Percentiles rank a stretch among this genome's conserved stretches.
phyloP scores from a whole-genome alignment of 2,888 invertebrate genomes.

The Ectemnius cavifrons region DNA sequence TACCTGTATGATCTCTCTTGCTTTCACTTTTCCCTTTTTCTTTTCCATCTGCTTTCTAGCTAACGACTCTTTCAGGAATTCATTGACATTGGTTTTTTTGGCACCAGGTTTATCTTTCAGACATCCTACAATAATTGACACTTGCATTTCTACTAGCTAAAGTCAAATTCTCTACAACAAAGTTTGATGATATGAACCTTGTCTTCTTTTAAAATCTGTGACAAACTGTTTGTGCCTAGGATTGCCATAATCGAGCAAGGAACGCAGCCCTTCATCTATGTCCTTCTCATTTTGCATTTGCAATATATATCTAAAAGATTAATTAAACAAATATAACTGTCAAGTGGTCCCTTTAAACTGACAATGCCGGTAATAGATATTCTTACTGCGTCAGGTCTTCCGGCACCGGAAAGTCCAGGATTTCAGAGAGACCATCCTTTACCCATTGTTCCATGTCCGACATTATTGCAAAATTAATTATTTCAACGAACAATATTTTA shows the following conservation, averaged over 20 bases:
- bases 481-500: no score
- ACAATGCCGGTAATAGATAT: not conserved
- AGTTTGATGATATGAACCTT: slow-evolving; percentile 44
- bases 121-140: slow-evolving; percentile 41
- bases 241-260: slow-evolving; percentile 85
- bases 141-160: not conserved
- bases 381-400: slow-evolving; percentile 80
- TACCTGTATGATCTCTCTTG: slow-evolving; percentile 51
- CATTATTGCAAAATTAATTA: not conserved
- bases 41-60: slow-evolving; percentile 68
- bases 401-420: slow-evolving; percentile 85
- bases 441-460: slow-evolving; percentile 82
- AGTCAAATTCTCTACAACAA: not conserved
- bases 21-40: slow-evolving; percentile 67
- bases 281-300: slow-evolving; percentile 86
- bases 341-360: slow-evolving; percentile 4
- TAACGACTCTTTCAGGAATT: slow-evolving; percentile 57
- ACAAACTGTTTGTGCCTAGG: slow-evolving; percentile 85
- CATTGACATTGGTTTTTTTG: slow-evolving; percentile 66
- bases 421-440: slow-evolving; percentile 82
- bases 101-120: slow-evolving; percentile 58
- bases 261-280: slow-evolving; percentile 88
- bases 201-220: slow-evolving; percentile 79
- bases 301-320: slow-evolving; percentile 83
- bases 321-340: not conserved